These are phyloP conservation scores for Epicauta chinensis DNA, from an alignment of 1,140 invertebrate species.

Conservation along the genomic window DNA sequence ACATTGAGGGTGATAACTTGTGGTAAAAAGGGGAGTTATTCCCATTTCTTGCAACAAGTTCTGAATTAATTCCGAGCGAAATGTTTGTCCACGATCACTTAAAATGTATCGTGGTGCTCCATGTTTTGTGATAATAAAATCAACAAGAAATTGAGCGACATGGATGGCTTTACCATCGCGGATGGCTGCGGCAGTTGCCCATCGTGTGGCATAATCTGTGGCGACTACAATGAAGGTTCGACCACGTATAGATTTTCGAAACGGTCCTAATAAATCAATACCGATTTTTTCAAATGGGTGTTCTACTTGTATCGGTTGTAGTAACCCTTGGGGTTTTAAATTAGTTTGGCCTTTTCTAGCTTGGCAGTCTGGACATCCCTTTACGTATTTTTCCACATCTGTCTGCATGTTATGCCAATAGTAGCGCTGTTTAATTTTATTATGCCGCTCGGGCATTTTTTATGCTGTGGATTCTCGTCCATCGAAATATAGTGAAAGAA, in stretches of 20 bases:
- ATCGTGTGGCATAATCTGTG: constrained; percentile 30
- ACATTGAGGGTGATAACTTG: constrained; percentile 33
- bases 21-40: too few species aligned
- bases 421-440: constrained; percentile 22
- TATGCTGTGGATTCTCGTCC: too few species aligned
- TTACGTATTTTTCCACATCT: constrained; percentile 28
- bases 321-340: constrained; percentile 13
- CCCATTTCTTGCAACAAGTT: constrained; percentile 28
- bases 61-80: constrained; percentile 25
- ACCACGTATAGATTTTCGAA: constrained; percentile 15
- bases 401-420: constrained; percentile 24
- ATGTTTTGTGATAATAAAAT: constrained; percentile 27
- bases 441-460: too few species aligned
- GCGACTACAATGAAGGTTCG: constrained; percentile 28
- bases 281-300: constrained; percentile 19
- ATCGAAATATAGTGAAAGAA: too few species aligned
- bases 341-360: constrained; percentile 13
- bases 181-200: constrained; percentile 25
- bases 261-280: constrained; percentile 29
- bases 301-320: constrained; percentile 24
- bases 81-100: constrained; percentile 23
- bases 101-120: constrained; percentile 21
- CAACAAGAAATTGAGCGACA: constrained; percentile 27
- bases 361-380: constrained; percentile 27
- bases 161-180: constrained; percentile 16